These are phyloP conservation scores for Tragelaphus eurycerus DNA, from an alignment of 2,797 vertebrate genomes.

Conservation along the genomic window DNA sequence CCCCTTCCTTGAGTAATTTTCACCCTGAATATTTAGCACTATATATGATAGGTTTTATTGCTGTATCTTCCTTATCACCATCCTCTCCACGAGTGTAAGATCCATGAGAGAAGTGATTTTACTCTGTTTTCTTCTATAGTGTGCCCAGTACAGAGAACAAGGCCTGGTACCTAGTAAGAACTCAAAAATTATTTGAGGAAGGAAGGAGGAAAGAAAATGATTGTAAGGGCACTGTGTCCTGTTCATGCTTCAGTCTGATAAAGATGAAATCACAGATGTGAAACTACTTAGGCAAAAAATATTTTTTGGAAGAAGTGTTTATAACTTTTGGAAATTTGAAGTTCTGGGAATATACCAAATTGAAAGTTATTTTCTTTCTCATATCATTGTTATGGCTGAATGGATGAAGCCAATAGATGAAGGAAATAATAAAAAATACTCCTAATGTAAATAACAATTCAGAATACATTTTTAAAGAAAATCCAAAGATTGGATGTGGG, in stretches of 20 bases:
- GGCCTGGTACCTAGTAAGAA: background rate
- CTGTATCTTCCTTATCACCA: background rate
- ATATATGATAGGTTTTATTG: background rate
- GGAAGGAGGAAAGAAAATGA: background rate
- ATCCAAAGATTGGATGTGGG: background rate
- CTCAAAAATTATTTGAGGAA: background rate
- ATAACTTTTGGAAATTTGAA: background rate
- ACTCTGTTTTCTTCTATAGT: background rate
- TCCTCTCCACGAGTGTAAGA: background rate
- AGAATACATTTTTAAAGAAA: background rate
- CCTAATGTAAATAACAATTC: background rate
- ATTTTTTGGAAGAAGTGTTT: background rate
- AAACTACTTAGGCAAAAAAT: background rate
- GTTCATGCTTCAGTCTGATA: background rate
- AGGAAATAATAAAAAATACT: background rate
- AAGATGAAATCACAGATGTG: background rate
- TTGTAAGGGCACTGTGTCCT: background rate
- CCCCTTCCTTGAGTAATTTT: background rate
- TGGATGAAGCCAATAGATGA: background rate
- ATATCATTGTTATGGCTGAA: slow-evolving; percentile 7
- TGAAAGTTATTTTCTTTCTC: background rate
- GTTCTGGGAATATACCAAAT: background rate
- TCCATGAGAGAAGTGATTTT: background rate
- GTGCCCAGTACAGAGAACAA: background rate
- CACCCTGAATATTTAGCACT: background rate